Base-by-base conservation (phyloP, 2,113 vertebrate genomes). In the Puffinus mauretanicus region DNA sequence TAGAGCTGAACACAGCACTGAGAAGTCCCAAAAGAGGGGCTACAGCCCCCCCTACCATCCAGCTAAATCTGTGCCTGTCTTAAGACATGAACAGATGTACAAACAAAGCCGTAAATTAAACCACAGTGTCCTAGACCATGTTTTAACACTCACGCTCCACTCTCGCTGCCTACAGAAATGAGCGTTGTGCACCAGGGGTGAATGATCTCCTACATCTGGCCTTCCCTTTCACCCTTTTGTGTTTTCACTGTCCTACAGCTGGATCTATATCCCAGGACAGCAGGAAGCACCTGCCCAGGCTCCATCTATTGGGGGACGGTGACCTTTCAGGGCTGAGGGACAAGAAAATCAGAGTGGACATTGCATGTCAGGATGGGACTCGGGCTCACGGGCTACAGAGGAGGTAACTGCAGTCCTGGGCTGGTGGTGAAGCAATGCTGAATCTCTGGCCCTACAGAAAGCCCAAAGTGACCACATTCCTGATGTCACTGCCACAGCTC, bases 21-120 rank as follows among this genome's bases (percentile, higher is more conserved):
- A 49, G 44, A 69, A 85, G 34, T 66, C 85, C 58, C 71, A 77
- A 95, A 95, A 96, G 84, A 95, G 82, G 78, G 78, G 75, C 79
- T 96, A 90, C 73, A 96, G 93, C 93, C 91, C 87, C 93, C 94
- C 66, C 94, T 91, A 89, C 44, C 94, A 90, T 69, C 82, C 82
- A 88, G 69, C 84, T 94, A 80, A 38, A 76, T 89, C 77, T 27
- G 17, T 72, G 81, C 49, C 91, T 65, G 40, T 4, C 81, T 85
- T 61, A 25, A 70, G 84, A 15, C 70, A 26, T 25, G 16, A 57
- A 9, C 26, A 75, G 80, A 42, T 32, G 55, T 64, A 70, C 69
- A 71, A 46, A 90, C 19, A 64, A 17, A 90, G 62, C n/a, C 0
- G 2, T 4, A 26, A 44, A 40, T 36, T 69, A 82, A 54, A 24